Percentiles rank a stretch among this genome's conserved stretches.
Conservation (phyloP, 2,113 vertebrate species). For the Chionis minor region DNA sequence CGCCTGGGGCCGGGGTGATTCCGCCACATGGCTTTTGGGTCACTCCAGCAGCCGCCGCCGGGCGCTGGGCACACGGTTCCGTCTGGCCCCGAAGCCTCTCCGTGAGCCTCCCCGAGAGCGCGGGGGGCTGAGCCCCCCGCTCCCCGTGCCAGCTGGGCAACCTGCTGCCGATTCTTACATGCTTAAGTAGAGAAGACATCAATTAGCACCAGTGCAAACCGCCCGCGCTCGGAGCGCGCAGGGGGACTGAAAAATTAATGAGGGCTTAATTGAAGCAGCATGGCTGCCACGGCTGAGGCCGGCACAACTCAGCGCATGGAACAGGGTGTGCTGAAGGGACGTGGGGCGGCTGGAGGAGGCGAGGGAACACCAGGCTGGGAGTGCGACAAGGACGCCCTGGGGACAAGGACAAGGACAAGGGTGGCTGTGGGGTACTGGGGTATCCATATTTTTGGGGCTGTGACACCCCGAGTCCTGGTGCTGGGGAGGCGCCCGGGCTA, state of each 20-base stretch:
- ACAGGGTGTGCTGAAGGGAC: background rate
- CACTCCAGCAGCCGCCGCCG: background rate
- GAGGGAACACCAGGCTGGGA: background rate
- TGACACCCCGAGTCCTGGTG: fast-evolving
- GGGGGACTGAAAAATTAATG: conserved; percentile 27
- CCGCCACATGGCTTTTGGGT: background rate
- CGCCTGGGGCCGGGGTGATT: background rate
- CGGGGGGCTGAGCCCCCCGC: fast-evolving
- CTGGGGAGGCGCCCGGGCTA: background rate
- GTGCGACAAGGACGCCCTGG: background rate
- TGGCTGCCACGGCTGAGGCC: background rate
- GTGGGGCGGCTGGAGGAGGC: fast-evolving
- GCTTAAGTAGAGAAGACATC: background rate
- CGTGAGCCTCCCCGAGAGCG: background rate
- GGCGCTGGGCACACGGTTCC: fast-evolving
- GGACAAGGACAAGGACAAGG: no score
- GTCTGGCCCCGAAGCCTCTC: background rate
- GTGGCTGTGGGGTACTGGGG: fast-evolving
- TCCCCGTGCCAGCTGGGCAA: background rate
- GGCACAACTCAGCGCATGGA: background rate
- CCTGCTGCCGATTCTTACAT: fast-evolving
- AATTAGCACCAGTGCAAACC: background rate
- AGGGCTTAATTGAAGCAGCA: background rate
- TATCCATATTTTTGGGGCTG: background rate
- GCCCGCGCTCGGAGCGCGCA: background rate